A percentile compares a stretch with the other conserved stretches of the same genome.
phyloP scores from a whole-genome alignment of 1,140 invertebrate genomes.

The Drosophila gunungcola region DNA sequence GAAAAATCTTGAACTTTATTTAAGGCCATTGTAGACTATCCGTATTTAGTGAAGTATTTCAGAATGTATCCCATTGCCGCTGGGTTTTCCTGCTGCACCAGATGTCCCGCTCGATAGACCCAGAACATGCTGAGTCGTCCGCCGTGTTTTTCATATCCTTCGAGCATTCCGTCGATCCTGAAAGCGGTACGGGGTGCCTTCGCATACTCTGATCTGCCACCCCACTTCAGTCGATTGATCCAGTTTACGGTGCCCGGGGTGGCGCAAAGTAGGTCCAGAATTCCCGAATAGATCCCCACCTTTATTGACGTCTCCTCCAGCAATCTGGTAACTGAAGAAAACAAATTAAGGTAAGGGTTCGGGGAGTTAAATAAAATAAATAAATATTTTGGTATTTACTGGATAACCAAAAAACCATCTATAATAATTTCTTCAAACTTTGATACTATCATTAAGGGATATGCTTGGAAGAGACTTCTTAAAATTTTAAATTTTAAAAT shows the following conservation, averaged over 20 bases:
- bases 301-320: conserved; percentile 87
- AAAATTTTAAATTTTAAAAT: no score
- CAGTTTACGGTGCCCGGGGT: conserved; percentile 89
- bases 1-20: neutral
- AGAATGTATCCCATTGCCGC: conserved; percentile 74
- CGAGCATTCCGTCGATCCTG: conserved; percentile 86
- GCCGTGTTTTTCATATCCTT: conserved; percentile 88
- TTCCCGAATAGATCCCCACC: conserved; percentile 80
- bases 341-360: neutral
- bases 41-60: conserved; percentile 52
- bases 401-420: no score
- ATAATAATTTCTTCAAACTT: no score
- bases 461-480: no score
- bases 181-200: conserved; percentile 86
- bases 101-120: conserved; percentile 88
- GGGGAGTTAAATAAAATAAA: no score
- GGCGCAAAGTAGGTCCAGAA: conserved; percentile 90
- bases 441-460: no score
- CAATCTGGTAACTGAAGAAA: conserved; percentile 87
- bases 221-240: conserved; percentile 90
- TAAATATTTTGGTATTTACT: no score
- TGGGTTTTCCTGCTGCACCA: conserved; percentile 85
- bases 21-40: neutral
- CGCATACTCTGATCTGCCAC: conserved; percentile 86
- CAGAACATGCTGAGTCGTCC: conserved; percentile 90